These are phyloP conservation scores for Oncorhynchus masou DNA, from an alignment of 2,113 vertebrate genomes.

Conservation along the genomic window DNA sequence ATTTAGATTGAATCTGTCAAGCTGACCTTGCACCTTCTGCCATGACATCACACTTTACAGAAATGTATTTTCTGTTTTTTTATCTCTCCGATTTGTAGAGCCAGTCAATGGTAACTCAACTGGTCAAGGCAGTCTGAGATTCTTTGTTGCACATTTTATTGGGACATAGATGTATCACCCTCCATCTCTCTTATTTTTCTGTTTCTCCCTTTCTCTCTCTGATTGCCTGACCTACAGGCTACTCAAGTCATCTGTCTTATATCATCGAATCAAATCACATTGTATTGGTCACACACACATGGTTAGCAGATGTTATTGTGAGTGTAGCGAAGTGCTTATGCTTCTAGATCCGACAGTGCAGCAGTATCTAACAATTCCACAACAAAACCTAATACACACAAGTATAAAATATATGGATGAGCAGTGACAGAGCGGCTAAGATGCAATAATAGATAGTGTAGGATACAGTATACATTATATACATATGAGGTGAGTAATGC, in stretches of 20 bases:
- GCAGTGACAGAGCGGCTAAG: too few species aligned
- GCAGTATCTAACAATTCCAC: too few species aligned
- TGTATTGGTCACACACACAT: too few species aligned
- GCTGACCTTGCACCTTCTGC: slow-evolving; percentile 46
- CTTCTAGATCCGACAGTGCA: too few species aligned
- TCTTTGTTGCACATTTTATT: neutral
- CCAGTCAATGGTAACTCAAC: neutral
- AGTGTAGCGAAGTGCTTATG: too few species aligned
- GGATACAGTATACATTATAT: too few species aligned
- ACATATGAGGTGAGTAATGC: too few species aligned
- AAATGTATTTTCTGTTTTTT: neutral
- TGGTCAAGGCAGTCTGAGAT: neutral
- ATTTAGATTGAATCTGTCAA: slow-evolving; percentile 55
- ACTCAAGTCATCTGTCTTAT: neutral
- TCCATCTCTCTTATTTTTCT: neutral
- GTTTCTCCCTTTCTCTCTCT: neutral
- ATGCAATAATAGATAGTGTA: too few species aligned
- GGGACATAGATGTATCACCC: neutral
- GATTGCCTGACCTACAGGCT: neutral
- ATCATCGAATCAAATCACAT: neutral
- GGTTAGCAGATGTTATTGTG: too few species aligned
- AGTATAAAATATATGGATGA: too few species aligned
- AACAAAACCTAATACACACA: too few species aligned
- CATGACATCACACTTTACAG: slow-evolving; percentile 1
- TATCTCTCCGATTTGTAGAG: neutral